phyloP scores from a whole-genome alignment of 2,797 vertebrate species.

The Crenichthys baileyi region DNA sequence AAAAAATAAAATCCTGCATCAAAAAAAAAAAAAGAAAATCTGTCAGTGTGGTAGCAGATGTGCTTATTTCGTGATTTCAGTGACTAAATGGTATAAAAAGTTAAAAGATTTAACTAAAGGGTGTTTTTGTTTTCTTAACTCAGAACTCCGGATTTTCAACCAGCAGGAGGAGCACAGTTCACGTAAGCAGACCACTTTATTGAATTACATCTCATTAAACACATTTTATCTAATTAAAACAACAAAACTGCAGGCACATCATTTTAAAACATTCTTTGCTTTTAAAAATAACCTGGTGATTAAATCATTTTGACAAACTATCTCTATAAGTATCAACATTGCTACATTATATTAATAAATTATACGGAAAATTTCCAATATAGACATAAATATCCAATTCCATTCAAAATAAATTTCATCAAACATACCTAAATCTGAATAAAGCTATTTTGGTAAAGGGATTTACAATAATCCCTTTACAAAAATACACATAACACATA shows the following conservation, averaged over 20 bases:
- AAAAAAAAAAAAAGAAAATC: not conserved
- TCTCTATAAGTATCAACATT: not conserved
- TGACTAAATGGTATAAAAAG: not conserved
- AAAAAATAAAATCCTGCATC: not conserved
- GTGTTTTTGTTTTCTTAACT: not conserved
- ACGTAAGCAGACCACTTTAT: slow-evolving; percentile 40
- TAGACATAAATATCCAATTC: not conserved
- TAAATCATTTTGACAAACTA: not conserved
- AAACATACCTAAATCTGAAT: no score
- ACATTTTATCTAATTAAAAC: not conserved
- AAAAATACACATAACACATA: no score
- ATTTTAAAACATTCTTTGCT: not conserved
- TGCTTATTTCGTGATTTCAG: not conserved
- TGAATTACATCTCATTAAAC: no score
- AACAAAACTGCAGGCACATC: not conserved
- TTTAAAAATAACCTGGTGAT: not conserved
- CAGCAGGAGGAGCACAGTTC: not conserved
- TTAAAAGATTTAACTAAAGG: not conserved
- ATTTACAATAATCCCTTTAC: not conserved
- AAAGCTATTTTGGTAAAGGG: not conserved
- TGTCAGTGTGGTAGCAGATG: not conserved
- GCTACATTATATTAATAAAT: not conserved
- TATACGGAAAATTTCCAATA: not conserved
- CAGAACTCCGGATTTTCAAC: slow-evolving; percentile 21
- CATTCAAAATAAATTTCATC: not conserved